Conservation (phyloP, 2,888 invertebrate species). For the Brachypalpus laphriformis region DNA sequence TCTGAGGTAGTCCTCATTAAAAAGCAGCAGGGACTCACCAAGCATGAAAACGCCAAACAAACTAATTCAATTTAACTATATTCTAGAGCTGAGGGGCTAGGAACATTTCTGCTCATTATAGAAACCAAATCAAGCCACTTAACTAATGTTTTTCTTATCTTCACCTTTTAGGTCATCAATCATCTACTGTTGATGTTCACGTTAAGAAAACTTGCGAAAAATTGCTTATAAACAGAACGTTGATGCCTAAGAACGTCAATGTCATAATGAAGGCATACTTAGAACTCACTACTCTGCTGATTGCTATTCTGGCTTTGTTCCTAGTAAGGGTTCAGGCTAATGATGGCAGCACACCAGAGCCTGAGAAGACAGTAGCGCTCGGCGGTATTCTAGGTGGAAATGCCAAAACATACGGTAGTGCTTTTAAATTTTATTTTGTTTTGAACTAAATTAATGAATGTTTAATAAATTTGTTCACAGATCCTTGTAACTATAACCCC, state of each 20-base stretch:
- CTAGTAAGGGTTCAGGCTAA: neutral
- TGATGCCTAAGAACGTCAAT: neutral
- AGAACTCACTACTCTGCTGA: neutral
- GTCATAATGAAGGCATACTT: constrained; percentile 34
- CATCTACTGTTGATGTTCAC: neutral
- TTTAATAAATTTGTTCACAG: constrained; percentile 2
- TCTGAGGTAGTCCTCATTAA: too few relatives aligned
- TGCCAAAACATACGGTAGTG: constrained; percentile 14
- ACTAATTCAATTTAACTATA: too few relatives aligned
- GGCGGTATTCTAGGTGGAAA: neutral
- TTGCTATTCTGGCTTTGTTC: neutral
- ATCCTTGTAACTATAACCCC: constrained; percentile 50
- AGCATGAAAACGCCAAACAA: too few relatives aligned
- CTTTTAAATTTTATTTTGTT: neutral
- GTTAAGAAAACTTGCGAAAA: too few relatives aligned
- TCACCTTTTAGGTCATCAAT: constrained; percentile 1
- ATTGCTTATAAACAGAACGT: neutral
- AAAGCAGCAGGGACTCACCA: too few relatives aligned
- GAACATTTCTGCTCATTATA: too few relatives aligned
- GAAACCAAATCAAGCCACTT: neutral
- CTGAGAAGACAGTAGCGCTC: constrained; percentile 1
- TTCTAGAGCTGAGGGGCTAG: too few relatives aligned
- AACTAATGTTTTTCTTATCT: constrained; percentile 23
- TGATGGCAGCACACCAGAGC: neutral
- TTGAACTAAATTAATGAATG: neutral